A percentile compares a stretch with the other conserved stretches of the same genome.
These are phyloP conservation scores for Addax nasomaculatus DNA, from an alignment of 2,113 vertebrate species.

Conservation along the genomic window DNA sequence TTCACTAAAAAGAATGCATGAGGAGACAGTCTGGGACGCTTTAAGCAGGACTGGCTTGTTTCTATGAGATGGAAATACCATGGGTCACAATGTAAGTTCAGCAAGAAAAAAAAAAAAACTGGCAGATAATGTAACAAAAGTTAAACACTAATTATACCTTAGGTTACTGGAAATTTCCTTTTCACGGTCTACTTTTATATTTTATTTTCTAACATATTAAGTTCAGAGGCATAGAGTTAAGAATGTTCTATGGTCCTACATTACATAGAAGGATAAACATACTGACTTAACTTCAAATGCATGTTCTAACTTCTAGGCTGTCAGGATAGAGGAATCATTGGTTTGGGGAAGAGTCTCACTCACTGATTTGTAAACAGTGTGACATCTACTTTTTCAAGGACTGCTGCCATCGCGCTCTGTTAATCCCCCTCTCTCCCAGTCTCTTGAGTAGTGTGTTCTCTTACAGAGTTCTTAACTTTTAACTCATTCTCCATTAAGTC, in stretches of 20 bases:
- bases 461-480: not conserved
- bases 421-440: not conserved
- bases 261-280: not conserved
- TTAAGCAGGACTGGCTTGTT: not conserved
- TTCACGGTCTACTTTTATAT: not conserved
- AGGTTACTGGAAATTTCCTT: not conserved
- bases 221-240: too few relatives aligned
- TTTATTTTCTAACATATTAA: not conserved
- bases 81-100: not conserved
- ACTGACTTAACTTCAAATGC: not conserved
- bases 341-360: not conserved
- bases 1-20: not conserved
- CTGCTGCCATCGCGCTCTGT: not conserved
- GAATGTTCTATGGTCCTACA: not conserved
- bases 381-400: not conserved
- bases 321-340: not conserved
- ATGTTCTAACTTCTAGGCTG: not conserved
- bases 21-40: not conserved
- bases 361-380: not conserved
- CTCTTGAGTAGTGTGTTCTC: not conserved
- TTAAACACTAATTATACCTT: not conserved
- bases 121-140: not conserved
- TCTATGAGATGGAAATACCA: not conserved
- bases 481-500: not conserved
- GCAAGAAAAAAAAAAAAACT: not conserved